Base-by-base conservation (phyloP, 2,113 vertebrate species). In the Bagarius yarrelli region DNA sequence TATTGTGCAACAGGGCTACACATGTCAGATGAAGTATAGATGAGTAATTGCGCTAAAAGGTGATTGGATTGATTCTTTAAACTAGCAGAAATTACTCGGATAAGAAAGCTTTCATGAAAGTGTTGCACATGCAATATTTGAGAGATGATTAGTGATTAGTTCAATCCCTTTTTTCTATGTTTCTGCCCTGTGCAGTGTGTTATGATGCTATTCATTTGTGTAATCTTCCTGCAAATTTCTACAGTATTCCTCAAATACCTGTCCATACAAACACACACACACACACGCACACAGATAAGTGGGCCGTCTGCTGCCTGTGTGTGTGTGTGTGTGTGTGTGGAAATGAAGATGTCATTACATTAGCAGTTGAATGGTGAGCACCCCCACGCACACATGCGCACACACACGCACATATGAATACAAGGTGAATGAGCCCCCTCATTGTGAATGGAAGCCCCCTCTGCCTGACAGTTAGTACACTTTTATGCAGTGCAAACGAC, bases 301-400 rank as follows among this genome's bases (percentile, higher is more conserved):
- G 83, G 88, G 90, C 88, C 89, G 85, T 93, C 79, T 36, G 91
- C 91, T 92, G 91, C 85, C 88, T 90, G 89, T 84, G 87, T 90
- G 89, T 88, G 91, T 88, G 89, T 84, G 87, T 90, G 89, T 88
- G 91, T 88, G 89, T 84, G 87, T 89, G 81, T 88, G 90, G 90
- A 94, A 94, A 93, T 92, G 91, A 91, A 93, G 91, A 92, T 93
- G 91, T 90, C 93, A 90, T 92, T 93, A 93, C 93, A 94, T 93
- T 94, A 94, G 91, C 93, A 94, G 91, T 81, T 93, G 91, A 95
- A 95, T 93, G 87, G 92, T 19, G 25, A 70, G 78, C 86, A 27
- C 15, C 90, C 74, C 89, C 91, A 53, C 61, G 19, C 72, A 74
- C 59, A 27, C 57, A 64, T 32, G 44, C 52, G 1, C 27, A 25